Base-by-base conservation (phyloP, 2,888 invertebrate species). In the Epirrhoe tristata region DNA sequence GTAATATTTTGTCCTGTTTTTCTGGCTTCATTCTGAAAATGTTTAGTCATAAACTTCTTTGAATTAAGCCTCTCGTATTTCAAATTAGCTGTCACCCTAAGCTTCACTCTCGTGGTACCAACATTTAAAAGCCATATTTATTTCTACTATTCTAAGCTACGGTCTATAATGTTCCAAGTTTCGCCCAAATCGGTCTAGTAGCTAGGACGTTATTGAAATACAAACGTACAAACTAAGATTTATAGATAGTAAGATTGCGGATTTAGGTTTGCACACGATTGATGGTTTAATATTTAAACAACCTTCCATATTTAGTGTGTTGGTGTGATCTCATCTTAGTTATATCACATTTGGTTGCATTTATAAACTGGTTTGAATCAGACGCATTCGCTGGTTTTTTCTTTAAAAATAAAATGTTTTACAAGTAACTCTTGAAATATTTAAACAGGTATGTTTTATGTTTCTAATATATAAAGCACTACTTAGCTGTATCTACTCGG, bases 311-410 rank as follows among this genome's bases (percentile, higher is more conserved):
- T 61, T 14, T 17, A 64, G 63, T 43, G 6, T 10, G 36, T 50
- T 17, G 48, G 6, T 36, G 52, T 67, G 64, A 68, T 61, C 64
- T 68, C 67, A 68, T 60, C 63, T 24, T 5, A 24, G 46, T 64
- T 63, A 57, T 63, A 39, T 57, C 63, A 63, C 48, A 14, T 57
- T 60, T 46, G 48, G 51, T 36, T 57, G 66, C 60, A 59, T 59
- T 53, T 17, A 6, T 24, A 51, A 60, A 65, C 59, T 24, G 43
- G 55, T 60, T 58, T 36, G 5, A n/a, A 53, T 6, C 12, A 12
- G 39, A 43, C 4, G 12, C 39, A 39, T 39, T 43, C 12, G 10
- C 12, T 5, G 12, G 39, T 43, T 12, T 12, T 10, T 43, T 3
- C 39, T 43, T 43, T 5, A 43, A 10, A 36, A 36, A 34, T 34